A percentile compares a stretch with the other conserved stretches of the same genome.
phyloP scores from a whole-genome alignment of 1,140 invertebrate genomes.

The Caenorhabditis inopinata region DNA sequence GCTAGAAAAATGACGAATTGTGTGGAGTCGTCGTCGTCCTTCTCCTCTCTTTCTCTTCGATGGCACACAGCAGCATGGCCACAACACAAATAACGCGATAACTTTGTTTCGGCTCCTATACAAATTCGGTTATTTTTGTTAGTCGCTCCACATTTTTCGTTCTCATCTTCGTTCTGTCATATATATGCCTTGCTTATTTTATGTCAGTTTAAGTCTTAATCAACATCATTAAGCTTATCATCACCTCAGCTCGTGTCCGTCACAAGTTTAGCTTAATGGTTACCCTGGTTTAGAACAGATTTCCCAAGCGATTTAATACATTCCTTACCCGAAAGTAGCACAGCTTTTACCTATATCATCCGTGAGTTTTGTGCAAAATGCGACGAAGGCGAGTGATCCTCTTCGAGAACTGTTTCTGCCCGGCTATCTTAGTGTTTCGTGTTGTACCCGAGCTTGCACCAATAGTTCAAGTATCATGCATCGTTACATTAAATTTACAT shows the following conservation, averaged over 20 bases:
- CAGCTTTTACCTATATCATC: too few relatives aligned
- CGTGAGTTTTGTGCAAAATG: too few relatives aligned
- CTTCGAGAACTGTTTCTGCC: constrained; percentile 23
- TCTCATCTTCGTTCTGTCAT: not conserved
- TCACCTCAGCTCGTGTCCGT: too few relatives aligned
- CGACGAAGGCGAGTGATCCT: too few relatives aligned
- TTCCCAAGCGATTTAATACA: too few relatives aligned
- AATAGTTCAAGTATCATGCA: not conserved
- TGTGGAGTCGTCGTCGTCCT: not conserved
- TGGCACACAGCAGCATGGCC: not conserved
- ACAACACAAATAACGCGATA: constrained; percentile 34
- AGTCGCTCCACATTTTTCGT: not conserved
- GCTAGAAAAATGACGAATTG: constrained; percentile 28
- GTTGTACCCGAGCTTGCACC: not conserved
- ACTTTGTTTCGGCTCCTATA: constrained; percentile 34
- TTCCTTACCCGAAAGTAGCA: too few relatives aligned
- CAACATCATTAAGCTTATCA: too few relatives aligned
- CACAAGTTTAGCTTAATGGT: too few relatives aligned
- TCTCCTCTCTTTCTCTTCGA: not conserved
- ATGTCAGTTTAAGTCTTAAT: too few relatives aligned
- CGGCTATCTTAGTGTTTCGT: not conserved
- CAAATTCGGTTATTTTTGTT: constrained; percentile 31
- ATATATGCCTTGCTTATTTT: not conserved
- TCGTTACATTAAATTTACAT: not conserved
- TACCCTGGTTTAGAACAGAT: too few relatives aligned